Base-by-base conservation (phyloP, 2,888 invertebrate species). In the Hirtodrosophila trivittata region DNA sequence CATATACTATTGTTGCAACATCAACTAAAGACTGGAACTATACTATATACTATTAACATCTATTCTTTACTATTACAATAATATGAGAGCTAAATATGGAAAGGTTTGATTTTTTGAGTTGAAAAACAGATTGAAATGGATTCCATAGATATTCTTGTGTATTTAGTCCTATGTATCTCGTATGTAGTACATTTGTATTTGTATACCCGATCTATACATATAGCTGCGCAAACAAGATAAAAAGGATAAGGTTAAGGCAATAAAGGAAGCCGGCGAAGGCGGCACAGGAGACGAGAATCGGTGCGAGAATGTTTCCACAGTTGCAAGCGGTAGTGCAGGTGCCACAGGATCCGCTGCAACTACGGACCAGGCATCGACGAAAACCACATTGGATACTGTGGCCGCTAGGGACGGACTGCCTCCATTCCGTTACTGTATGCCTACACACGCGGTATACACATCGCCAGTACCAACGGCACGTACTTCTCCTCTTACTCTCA, bases 401-500 rank as follows among this genome's bases (percentile, higher is more conserved):
- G 59, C 58, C 30, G 55, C 62, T 16, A 57, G 42, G 47, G 66
- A 66, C 45, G 80, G 74, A 63, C 91, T 91, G 75, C 89, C 90
- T 72, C 83, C 89, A 65, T 92, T 91, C 89, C 92, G 92, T 89
- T 92, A 92, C 91, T 92, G 92, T 91, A 92, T 92, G 92, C 92
- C 92, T 89, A 92, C 92, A 90, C 92, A 92, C 92, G 92, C 92
- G 84, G 92, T 92, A 89, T 92, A 92, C 91, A 92, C 92, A 89
- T 91, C 92, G 91, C 92, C 92, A 90, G 92, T 92, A 89, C 92
- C 92, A 90, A 92, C 92, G 92, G 92, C 92, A 92, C 92, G 92
- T 92, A 92, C 91, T 87, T 87, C 87, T 58, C 49, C 35, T 43
- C 42, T 62, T 42, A 46, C 14, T 28, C 6, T 14, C 13, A 14